These are phyloP conservation scores for Cordilura impudica DNA, from an alignment of 2,888 invertebrate species.

Conservation along the genomic window DNA sequence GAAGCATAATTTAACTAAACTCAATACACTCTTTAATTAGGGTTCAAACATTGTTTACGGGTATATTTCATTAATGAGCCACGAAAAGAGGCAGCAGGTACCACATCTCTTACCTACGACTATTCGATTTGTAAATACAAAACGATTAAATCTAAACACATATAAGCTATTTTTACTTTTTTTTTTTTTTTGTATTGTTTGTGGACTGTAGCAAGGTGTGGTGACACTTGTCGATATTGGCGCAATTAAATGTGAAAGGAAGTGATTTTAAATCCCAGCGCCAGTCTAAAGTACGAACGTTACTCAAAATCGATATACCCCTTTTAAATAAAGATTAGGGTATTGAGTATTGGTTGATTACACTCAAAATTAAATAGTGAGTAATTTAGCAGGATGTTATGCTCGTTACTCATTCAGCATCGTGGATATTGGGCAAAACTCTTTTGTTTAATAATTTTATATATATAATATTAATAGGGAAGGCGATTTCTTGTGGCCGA, in stretches of 20 bases:
- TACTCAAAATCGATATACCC: neutral
- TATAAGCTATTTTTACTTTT: neutral
- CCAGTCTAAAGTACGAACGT: constrained; percentile 20
- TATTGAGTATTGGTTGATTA: neutral
- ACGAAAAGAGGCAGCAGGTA: neutral
- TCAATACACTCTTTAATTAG: constrained; percentile 17
- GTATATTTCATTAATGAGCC: constrained; percentile 14
- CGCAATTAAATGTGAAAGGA: constrained; percentile 41
- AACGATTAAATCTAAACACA: neutral
- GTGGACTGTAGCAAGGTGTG: no score
- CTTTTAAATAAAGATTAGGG: constrained; percentile 10
- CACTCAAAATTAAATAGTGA: neutral
- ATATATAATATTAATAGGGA: no score
- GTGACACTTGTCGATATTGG: constrained; percentile 16
- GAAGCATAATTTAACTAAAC: constrained; percentile 1
- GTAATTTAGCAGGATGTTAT: neutral
- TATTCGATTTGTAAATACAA: neutral
- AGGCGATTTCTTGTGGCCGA: no score
- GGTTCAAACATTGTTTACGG: neutral
- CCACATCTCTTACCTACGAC: neutral
- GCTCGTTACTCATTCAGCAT: no score
- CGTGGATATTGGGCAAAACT: no score
- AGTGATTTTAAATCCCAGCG: constrained; percentile 35
- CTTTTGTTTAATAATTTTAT: no score
- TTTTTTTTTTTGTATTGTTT: neutral